Conservation (phyloP, 2,797 vertebrate species). For the Miopithecus talapoin region DNA sequence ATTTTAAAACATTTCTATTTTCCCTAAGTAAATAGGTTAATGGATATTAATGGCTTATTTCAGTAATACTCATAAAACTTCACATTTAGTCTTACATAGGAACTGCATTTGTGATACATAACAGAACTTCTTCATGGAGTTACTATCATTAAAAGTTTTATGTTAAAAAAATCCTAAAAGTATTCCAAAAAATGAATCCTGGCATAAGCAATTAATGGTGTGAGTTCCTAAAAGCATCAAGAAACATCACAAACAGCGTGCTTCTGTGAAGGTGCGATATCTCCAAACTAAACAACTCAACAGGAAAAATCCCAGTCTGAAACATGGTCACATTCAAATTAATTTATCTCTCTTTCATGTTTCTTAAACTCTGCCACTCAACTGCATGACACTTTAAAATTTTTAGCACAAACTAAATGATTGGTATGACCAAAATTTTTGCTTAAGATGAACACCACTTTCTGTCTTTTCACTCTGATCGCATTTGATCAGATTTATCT, state of each 20-base stretch:
- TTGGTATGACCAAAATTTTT: conserved; percentile 71
- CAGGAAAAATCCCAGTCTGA: conserved; percentile 77
- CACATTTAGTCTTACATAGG: background rate
- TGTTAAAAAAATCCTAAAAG: conserved; percentile 49
- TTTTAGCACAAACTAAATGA: conserved; percentile 79
- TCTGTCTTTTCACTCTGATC: conserved; percentile 67
- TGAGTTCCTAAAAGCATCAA: conserved; percentile 71
- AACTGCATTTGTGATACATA: conserved; percentile 36
- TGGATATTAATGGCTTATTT: conserved; percentile 63
- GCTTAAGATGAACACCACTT: conserved; percentile 71
- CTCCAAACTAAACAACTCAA: conserved; percentile 75
- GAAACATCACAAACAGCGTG: conserved; percentile 68
- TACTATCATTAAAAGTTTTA: conserved; percentile 50
- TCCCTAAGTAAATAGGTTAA: conserved; percentile 67
- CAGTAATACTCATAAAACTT: background rate
- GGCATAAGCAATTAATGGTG: conserved; percentile 76
- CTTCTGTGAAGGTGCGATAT: conserved; percentile 66
- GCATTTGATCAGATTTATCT: conserved; percentile 56
- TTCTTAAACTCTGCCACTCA: conserved; percentile 77
- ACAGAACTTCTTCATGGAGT: conserved; percentile 17
- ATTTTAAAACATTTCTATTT: conserved; percentile 58
- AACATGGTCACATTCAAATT: conserved; percentile 75
- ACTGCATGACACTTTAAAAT: conserved; percentile 73
- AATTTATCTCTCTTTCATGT: conserved; percentile 73
- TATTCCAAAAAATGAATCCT: conserved; percentile 59